Conservation (phyloP, 2,888 invertebrate species). For the Drosophila prostipennis region DNA sequence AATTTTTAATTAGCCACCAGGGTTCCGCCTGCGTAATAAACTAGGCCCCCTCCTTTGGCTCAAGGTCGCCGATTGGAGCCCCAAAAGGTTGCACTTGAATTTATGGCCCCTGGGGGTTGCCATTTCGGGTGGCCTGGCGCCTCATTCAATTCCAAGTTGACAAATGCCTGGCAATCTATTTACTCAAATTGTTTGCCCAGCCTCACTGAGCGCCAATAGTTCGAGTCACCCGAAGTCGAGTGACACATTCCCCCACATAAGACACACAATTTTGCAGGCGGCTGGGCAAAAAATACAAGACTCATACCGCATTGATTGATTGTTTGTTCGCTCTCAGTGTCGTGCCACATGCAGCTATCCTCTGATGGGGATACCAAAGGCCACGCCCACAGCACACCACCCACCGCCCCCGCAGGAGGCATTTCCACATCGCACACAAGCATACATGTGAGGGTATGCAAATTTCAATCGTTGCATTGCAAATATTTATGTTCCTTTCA, state of each 20-base stretch:
- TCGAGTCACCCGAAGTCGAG: conserved; percentile 25
- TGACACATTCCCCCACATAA: conserved; percentile 32
- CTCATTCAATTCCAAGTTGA: conserved; percentile 32
- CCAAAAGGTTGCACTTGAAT: conserved; percentile 75
- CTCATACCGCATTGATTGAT: conserved; percentile 65
- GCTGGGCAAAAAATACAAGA: conserved; percentile 30
- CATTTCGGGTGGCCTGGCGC: conserved; percentile 16
- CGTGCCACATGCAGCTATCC: conserved; percentile 37
- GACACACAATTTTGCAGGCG: conserved; percentile 31
- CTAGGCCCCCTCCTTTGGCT: not conserved
- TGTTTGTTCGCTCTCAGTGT: conserved; percentile 43
- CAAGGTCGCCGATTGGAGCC: conserved; percentile 64
- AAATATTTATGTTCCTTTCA: conserved; percentile 57
- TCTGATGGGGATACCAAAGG: not conserved
- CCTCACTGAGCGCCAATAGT: conserved; percentile 14
- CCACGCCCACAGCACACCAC: conserved; percentile 18
- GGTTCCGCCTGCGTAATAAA: conserved; percentile 28
- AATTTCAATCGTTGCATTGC: conserved; percentile 54
- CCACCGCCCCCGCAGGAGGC: conserved; percentile 8
- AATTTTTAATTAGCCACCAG: conserved; percentile 75
- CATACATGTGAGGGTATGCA: conserved; percentile 42
- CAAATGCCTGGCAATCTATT: conserved; percentile 43
- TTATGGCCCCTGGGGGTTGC: conserved; percentile 48
- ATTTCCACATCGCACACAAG: conserved; percentile 4
- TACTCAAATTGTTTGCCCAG: conserved; percentile 30